These are phyloP conservation scores for Arctopsyche grandis DNA, from an alignment of 1,140 invertebrate species.

Conservation along the genomic window DNA sequence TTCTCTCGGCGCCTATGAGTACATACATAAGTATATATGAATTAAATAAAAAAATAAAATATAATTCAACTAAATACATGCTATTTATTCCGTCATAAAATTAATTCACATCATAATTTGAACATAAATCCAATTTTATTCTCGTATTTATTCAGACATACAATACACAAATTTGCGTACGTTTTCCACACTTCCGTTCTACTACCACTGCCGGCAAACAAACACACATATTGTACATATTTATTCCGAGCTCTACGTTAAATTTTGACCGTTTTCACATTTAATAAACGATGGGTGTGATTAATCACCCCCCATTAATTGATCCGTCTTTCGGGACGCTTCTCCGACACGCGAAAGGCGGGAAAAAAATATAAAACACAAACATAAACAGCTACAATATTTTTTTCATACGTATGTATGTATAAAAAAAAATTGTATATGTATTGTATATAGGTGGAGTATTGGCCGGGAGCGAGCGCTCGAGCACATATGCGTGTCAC, in stretches of 20 bases:
- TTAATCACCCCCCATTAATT: slow-evolving; percentile 39
- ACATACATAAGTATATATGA: no score
- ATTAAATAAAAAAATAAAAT: no score
- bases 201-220: neutral
- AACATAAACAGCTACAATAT: no score
- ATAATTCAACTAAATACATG: no score
- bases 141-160: neutral
- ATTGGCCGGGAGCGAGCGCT: neutral
- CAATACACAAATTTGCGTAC: neutral
- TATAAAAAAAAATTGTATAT: neutral
- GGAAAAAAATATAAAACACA: neutral
- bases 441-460: neutral
- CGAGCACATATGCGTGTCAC: neutral
- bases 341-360: neutral
- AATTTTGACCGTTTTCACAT: slow-evolving; percentile 34
- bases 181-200: neutral
- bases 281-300: slow-evolving; percentile 34
- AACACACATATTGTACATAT: neutral
- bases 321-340: slow-evolving; percentile 32
- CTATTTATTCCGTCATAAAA: no score
- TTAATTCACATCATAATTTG: no score
- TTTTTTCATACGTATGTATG: neutral
- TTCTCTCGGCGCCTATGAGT: no score
- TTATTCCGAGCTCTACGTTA: neutral
- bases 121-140: neutral